Evolutionary conservation across 1,140 invertebrate species (phyloP), one percentile per base, ranked within the genome.

Genomic region (Aricia agestis): DNA sequence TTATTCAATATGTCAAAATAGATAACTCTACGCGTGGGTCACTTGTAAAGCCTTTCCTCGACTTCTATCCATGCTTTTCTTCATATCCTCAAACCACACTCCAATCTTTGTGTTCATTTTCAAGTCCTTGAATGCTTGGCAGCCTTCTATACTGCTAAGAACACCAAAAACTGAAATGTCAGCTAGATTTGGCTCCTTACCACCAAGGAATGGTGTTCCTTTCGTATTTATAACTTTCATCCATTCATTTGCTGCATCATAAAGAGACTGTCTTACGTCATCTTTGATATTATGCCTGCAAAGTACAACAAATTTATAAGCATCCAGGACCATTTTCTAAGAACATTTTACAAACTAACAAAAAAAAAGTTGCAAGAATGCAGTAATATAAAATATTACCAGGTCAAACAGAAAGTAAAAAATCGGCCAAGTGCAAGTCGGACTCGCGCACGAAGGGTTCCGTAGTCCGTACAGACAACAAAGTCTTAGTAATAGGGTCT

Each of bases 81-180:
- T 86, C 73, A 89, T 85, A 10, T 85, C 79, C 65, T 87, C 81
- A 70, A 86, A 90, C 88, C 88, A 90, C 32, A 78, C 82, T 3
- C 81, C 85, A 13, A 89, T 82, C 3, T 78, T 70, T 0, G 86
- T 87, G 68, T 88, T 81, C 5, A 77, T 75, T 19, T 79, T 82
- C 25, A 97, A 91, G 85, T 99, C 98, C 80, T 96, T 90, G 86
- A 99, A 99, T 5, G 98, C 98, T 67, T 93, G 78, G 82, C 98
- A 99, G 0, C 98, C 98, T 92, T 99, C 98, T 82, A 99, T 99
- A 81, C 98, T 98, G 78, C 94, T 97, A 3, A 99, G 92, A 11
- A 98, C 94, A 13, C 98, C 99, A 89, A 97, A 99, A 0, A 99
- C 96, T 6, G 97, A 94, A 65, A 99, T 92, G 93, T 99, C 98